Base-by-base conservation (phyloP, 1,140 invertebrate species). In the Magallana ariakensis region DNA sequence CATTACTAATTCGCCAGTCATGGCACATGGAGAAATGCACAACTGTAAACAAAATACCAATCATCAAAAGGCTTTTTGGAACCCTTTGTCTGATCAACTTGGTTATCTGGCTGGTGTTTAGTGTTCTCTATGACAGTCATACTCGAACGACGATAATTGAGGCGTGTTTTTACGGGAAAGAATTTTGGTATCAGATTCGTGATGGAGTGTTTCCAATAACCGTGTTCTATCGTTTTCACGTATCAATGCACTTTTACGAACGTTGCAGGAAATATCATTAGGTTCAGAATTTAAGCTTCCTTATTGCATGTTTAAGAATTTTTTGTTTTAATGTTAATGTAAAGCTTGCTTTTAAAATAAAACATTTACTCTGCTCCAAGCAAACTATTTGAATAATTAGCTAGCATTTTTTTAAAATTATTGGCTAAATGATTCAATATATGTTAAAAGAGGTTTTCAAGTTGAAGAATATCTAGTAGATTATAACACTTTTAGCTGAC, bases 121-220 rank as follows among this genome's bases (percentile, higher is more conserved):
- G 19, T 70, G n/a, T 70, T 9, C n/a, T 70, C 6, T 26, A 26
- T 26, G 19, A 26, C 3, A 13, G 19, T 0, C 66, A 70, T 26
- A 11, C 8, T 70, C 66, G 66, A 1, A 26, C 66, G 1, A 70
- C 33, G 66, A 1, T 70, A 6, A 70, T 70, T 10, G 66, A 70
- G 33, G 33, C n/a, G 4, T 70, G 66, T 22, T 70, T 70, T 70
- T 70, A 26, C 13, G 66, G 66, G 1, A 13, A 70, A 26, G 11
- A 10, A 19, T 11, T 70, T 1, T 70, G 66, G 66, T 26, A 26
- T 22, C 5, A 8, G 11, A 70, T 70, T 26, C 66, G 33, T 13
- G 66, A 70, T 70, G 66, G 66, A 70, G 8, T 70, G 19, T 70
- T 70, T 70, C 66, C 66, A 10, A 22, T 70, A 11, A 70, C 66